Base-by-base conservation (phyloP, 2,113 vertebrate species). In the Poeciliopsis prolifica region DNA sequence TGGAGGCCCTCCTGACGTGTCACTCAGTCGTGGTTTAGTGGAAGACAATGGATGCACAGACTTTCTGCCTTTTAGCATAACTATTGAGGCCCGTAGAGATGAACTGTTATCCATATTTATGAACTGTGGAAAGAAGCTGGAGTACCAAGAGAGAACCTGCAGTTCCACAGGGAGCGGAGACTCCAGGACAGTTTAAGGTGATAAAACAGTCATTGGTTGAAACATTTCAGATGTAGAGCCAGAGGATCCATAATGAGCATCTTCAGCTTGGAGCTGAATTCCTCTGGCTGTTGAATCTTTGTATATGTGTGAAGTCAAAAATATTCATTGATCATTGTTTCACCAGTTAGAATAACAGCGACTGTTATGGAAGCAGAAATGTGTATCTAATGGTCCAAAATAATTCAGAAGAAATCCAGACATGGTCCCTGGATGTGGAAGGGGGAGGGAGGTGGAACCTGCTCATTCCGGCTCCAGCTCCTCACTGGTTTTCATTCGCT, bases 401-500 rank as follows among this genome's bases (percentile, higher is more conserved):
- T 58, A n/a, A 58, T 58, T 58, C 51, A 58, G 29, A 30, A 12
- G 22, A 10, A 28, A 7, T 40, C 26, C 17, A 42, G 58, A 12
- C 14, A 0, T 61, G 10, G 9, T 58, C 17, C 19, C 8, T 44
- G 19, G 8, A 22, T 61, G 40, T 1, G 3, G 31, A 15, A 3
- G 70, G 35, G 67, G n/a, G 4, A n/a, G 33, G 64, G 24, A n/a
- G 3, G 17, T 17, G 10, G 3, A 37, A 29, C 17, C 42, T 37
- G 26, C 13, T 58, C 31, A 17, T 28, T 10, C 42, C 7, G 42
- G 13, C 66, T 63, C 51, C 51, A 58, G 51, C 51, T 58, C 74
- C 30, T 62, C 42, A 2, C 51, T 33, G 8, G 26, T 31, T 58
- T 54, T 68, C 68, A 63, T 81, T 72, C 71, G 19, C 22, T 54